phyloP scores from a whole-genome alignment of 2,113 vertebrate genomes.

The Tretioscincus oriximinensis region DNA sequence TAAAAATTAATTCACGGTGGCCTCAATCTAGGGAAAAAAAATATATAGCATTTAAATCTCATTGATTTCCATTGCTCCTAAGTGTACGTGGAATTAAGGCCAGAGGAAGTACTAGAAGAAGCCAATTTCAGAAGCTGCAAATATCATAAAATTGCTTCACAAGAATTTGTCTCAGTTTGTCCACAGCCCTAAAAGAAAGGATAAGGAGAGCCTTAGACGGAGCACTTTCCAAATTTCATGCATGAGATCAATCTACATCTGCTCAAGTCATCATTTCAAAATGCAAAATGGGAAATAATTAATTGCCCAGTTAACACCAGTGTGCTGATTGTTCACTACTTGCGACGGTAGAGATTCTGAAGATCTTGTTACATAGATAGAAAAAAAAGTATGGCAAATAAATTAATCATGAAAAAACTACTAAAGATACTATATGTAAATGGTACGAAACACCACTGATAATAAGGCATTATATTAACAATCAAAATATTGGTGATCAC shows the following conservation, averaged over 20 bases:
- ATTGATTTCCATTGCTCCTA: constrained; percentile 15
- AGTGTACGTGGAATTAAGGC: neutral
- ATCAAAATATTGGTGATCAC: no score
- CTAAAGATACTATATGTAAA: no score
- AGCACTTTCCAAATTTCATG: neutral
- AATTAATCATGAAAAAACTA: no score
- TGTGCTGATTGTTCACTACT: constrained; percentile 1
- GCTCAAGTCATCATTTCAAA: neutral
- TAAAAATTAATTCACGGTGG: neutral
- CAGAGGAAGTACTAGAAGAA: constrained; percentile 3
- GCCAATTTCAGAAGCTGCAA: constrained; percentile 5
- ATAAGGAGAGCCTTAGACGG: neutral
- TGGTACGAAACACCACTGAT: no score
- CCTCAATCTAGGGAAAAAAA: neutral
- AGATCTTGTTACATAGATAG: fast-evolving
- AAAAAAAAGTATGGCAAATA: no score
- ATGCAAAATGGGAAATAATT: neutral
- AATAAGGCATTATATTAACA: no score
- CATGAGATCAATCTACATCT: constrained; percentile 1
- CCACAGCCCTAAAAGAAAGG: neutral
- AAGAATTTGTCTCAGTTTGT: neutral
- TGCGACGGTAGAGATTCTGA: neutral
- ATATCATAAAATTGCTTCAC: constrained; percentile 5
- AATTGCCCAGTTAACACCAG: neutral
- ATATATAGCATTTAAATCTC: neutral